A percentile compares a stretch with the other conserved stretches of the same genome.
Evolutionary conservation across 2,797 vertebrate genomes (phyloP).

Genomic region (Xyrichtys novacula): DNA sequence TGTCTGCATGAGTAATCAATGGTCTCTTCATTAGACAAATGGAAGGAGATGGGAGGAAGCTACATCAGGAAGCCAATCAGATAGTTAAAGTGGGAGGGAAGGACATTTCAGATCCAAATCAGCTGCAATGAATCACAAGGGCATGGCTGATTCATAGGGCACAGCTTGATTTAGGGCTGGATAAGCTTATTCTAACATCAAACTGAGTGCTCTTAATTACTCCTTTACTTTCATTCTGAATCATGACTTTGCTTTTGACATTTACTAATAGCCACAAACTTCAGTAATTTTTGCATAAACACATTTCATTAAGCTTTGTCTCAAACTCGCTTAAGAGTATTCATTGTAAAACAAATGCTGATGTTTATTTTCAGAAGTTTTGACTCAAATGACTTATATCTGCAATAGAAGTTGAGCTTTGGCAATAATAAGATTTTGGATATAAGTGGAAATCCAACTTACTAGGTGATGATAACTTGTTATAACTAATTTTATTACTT

Average conservation of each 20-base stretch:
- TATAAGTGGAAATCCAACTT: no score
- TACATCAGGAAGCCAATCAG: slow-evolving; percentile 73
- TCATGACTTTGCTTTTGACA: slow-evolving; percentile 44
- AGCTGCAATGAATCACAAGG: slow-evolving; percentile 76
- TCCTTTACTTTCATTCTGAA: slow-evolving; percentile 16
- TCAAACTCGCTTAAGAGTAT: slow-evolving; percentile 12
- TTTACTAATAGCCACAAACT: slow-evolving; percentile 48
- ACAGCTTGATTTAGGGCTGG: slow-evolving; percentile 57
- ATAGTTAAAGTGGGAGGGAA: slow-evolving; percentile 71
- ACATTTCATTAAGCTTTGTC: slow-evolving; percentile 16
- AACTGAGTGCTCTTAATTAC: slow-evolving; percentile 37
- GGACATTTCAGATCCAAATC: slow-evolving; percentile 79
- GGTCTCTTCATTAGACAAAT: slow-evolving; percentile 80
- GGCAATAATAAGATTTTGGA: no score
- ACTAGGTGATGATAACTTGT: no score
- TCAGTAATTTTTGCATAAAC: slow-evolving; percentile 11
- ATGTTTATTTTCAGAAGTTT: no score
- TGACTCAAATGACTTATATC: no score
- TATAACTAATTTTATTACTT: no score
- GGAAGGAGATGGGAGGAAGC: slow-evolving; percentile 75
- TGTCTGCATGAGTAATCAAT: slow-evolving; percentile 73
- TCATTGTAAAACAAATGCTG: not conserved
- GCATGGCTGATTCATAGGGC: slow-evolving; percentile 75
- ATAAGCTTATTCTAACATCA: slow-evolving; percentile 60
- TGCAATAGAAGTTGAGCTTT: no score